Evolutionary conservation across 2,888 invertebrate genomes (phyloP), one percentile per base, ranked within the genome.

Genomic region (Phymatocera aterrima): DNA sequence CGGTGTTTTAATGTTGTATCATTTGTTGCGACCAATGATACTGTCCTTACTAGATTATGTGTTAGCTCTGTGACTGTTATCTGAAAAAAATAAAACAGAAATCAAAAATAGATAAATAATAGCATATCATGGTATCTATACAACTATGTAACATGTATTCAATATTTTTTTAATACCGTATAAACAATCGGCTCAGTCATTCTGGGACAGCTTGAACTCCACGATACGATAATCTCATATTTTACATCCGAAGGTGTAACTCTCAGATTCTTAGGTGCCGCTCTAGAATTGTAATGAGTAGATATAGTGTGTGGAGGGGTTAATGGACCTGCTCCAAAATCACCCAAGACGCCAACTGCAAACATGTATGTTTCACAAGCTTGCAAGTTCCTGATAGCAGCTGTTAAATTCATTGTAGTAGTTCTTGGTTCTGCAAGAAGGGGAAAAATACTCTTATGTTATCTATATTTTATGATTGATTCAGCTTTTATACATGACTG

Each of bases 351-450:
- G 0, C 95, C 95, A 3, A 96, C 94, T 3, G 93, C 93, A 87
- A 97, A 94, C 77, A 94, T 89, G 88, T 97, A 97, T 0, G 92
- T 92, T 86, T 95, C 95, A 83, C 97, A 97, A 0, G 96, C 93
- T 82, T 94, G 93, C 82, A 97, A 88, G 60, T 94, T 91, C 3
- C 92, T 91, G 10, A 97, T 91, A 0, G 92, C 91, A 2, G 93
- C 91, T 10, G 92, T 92, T 1, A 93, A 91, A 77, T 93, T 92
- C 8, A 90, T 89, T 0, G 94, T 94, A 1, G 89, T 86, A 0
- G 91, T 72, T 80, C 91, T 91, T 10, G 92, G 90, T 79, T 91
- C 93, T 93, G 81, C 37, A 88, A 87, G 80, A 80, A 80, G 78
- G 75, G 81, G 79, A 72, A 78, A 0, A 70, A 57, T 60, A 72